phyloP scores from a whole-genome alignment of 2,888 invertebrate genomes.

The Eudasyphora cyanicolor region DNA sequence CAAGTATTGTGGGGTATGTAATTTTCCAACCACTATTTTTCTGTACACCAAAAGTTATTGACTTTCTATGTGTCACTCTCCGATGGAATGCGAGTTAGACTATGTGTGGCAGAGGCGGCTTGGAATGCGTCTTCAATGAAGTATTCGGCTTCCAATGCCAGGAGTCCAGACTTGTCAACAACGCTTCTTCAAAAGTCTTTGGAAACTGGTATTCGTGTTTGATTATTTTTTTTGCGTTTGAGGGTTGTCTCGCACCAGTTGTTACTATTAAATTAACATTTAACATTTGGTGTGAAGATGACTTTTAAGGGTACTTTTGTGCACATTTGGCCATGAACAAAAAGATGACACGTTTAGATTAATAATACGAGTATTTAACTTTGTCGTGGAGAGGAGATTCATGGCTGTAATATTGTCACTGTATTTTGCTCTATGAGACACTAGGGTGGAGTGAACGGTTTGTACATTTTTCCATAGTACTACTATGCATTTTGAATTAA shows the following conservation, averaged over 20 bases:
- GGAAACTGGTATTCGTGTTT: neutral
- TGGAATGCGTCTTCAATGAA: constrained; percentile 49
- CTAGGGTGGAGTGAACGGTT: too few relatives aligned
- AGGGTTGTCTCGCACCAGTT: neutral
- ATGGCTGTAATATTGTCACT: neutral
- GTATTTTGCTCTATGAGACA: too few relatives aligned
- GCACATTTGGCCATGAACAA: neutral
- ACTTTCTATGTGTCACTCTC: neutral
- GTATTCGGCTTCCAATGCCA: constrained; percentile 35
- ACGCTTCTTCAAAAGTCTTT: neutral
- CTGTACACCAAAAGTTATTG: neutral
- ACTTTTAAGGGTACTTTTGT: constrained; percentile 16
- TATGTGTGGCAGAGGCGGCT: constrained; percentile 7
- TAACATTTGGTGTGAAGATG: constrained; percentile 12
- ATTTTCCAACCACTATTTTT: neutral
- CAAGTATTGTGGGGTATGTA: neutral
- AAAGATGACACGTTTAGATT: too few relatives aligned
- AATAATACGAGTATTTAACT: neutral
- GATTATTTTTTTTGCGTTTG: neutral
- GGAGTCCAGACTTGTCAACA: neutral
- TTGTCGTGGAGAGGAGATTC: neutral
- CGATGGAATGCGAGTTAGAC: neutral
- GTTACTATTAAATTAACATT: neutral
- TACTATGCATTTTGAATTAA: too few relatives aligned
- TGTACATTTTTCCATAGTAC: too few relatives aligned